Evolutionary conservation across 2,797 vertebrate genomes (phyloP).

Genomic region (Melanotaenia maccullochi): DNA sequence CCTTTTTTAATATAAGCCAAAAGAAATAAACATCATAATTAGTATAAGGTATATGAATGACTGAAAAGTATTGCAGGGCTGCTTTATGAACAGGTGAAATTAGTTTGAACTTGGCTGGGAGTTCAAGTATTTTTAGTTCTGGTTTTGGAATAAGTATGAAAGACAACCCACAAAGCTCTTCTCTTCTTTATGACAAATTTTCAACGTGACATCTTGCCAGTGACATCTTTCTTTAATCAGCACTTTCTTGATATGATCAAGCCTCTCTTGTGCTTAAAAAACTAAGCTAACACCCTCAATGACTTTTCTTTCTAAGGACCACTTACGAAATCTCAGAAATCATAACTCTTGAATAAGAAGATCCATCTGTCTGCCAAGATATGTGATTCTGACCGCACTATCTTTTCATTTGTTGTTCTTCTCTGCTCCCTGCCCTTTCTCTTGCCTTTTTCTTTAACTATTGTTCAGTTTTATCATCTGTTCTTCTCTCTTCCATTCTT

Average conservation of each 20-base stretch:
- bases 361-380: constrained; percentile 56
- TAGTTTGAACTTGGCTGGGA: constrained; percentile 24
- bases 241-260: constrained; percentile 25
- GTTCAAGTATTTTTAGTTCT: constrained; percentile 15
- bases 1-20: constrained; percentile 45
- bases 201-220: constrained; percentile 25
- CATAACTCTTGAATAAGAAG: constrained; percentile 50
- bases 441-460: constrained; percentile 32
- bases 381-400: constrained; percentile 49
- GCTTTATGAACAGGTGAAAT: constrained; percentile 21
- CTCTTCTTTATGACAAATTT: constrained; percentile 24
- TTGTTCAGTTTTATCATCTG: constrained; percentile 24
- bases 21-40: constrained; percentile 53
- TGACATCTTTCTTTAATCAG: constrained; percentile 33
- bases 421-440: constrained; percentile 24
- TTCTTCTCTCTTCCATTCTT: constrained; percentile 7
- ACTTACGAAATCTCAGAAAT: constrained; percentile 53
- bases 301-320: constrained; percentile 44
- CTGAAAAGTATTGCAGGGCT: background rate
- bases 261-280: constrained; percentile 34
- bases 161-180: constrained; percentile 35
- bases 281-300: constrained; percentile 21
- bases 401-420: constrained; percentile 27
- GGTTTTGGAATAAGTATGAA: constrained; percentile 33
- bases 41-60: constrained; percentile 45